Conservation (phyloP, 2,113 vertebrate genomes). For the Steatornis caripensis region DNA sequence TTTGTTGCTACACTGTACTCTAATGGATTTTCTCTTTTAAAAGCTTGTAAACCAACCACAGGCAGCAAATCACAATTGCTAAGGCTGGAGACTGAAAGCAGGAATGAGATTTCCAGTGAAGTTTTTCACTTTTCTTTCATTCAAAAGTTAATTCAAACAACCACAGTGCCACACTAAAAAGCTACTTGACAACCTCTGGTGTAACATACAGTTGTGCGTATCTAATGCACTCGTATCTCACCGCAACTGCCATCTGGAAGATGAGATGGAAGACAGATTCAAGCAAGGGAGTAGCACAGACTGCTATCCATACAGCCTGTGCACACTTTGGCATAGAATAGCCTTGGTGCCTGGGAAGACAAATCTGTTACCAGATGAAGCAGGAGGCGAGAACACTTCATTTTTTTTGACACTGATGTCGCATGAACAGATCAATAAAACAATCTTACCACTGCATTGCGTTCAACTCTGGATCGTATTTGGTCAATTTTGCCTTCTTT, state of each 20-base stretch:
- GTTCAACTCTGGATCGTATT: conserved; percentile 87
- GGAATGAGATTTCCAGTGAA: neutral
- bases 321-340: neutral
- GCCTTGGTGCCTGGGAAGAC: neutral
- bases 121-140: neutral
- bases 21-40: neutral
- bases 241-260: neutral
- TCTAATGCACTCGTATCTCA: neutral
- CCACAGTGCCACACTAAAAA: neutral
- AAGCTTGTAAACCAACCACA: neutral
- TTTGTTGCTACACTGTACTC: neutral
- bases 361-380: neutral
- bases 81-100: neutral
- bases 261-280: neutral
- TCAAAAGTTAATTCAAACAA: neutral
- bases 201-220: neutral
- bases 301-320: neutral
- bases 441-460: conserved; percentile 91
- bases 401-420: neutral
- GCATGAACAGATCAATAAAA: neutral
- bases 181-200: neutral
- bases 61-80: neutral
- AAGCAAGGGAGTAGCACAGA: neutral
- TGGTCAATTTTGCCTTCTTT: conserved; percentile 92
- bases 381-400: neutral